Base-by-base conservation (phyloP, 1,140 invertebrate genomes). In the Drosophila leontia region DNA sequence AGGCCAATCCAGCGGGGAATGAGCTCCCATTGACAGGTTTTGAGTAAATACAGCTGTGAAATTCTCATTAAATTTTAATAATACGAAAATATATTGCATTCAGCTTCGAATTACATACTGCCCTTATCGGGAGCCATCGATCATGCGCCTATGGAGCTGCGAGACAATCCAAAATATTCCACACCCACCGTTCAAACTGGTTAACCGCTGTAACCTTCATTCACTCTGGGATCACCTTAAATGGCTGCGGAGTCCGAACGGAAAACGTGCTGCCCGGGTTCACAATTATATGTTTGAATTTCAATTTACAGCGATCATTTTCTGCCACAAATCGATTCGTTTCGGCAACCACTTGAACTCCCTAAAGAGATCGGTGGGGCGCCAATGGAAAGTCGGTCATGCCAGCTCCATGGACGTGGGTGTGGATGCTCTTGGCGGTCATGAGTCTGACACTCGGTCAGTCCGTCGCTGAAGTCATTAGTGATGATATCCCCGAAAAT, bases 211-310 rank as follows among this genome's bases (percentile, higher is more conserved):
- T 51, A 72, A 72, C 68, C 70, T 74, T 74, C 70, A 42, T 32
- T 57, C 53, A 32, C 11, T 50, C 42, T 56, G 17, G 56, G 55
- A 39, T 51, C 47, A 53, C 44, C 47, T 35, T 39, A 53, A 82
- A 63, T 71, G 64, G 74, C 48, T 34, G 19, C 32, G 19, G 8
- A 35, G 47, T 60, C 59, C 67, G 26, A 51, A 17, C 44, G 7
- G 32, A 57, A 55, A 80, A 67, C 60, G 61, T 79, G 76, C 56
- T 57, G 78, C 42, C 39, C 44, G 42, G 63, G 39, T 58, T 63
- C 64, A 80, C 63, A 48, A 80, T 80, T 78, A 78, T 78, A 53
- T 77, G 75, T 63, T 76, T 80, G 58, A 80, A 63, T 63, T 80
- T 80, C 64, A 81, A 74, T 68, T 78, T 72, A 78, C 57, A 64